phyloP scores from a whole-genome alignment of 2,797 vertebrate genomes.

The Cryptoblepharus egeriae region DNA sequence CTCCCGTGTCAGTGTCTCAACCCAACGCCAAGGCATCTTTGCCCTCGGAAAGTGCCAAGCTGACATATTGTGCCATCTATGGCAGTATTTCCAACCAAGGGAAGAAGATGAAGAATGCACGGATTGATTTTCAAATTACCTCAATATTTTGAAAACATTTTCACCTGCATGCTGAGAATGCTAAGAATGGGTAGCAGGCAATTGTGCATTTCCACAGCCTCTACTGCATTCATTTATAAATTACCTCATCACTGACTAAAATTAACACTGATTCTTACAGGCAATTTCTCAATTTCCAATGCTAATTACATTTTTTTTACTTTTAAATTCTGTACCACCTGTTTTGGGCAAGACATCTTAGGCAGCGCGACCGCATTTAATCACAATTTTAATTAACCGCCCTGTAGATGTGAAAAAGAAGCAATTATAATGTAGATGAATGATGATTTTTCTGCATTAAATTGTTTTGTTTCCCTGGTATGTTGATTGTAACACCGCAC shows the following conservation, averaged over 20 bases:
- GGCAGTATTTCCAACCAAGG: constrained; percentile 68
- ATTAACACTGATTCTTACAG: constrained; percentile 99
- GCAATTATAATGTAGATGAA: constrained; percentile 99
- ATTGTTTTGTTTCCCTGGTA: constrained; percentile 99
- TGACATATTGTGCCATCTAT: constrained; percentile 70
- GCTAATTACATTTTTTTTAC: constrained; percentile 99
- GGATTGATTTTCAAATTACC: constrained; percentile 88
- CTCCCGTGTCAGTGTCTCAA: constrained; percentile 51
- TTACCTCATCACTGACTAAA: constrained; percentile 99
- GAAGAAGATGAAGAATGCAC: constrained; percentile 78
- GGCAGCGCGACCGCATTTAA: constrained; percentile 98
- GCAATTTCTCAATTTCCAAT: constrained; percentile 99
- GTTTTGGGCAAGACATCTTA: constrained; percentile 99
- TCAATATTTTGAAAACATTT: constrained; percentile 97
- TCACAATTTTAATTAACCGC: constrained; percentile 99
- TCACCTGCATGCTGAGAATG: constrained; percentile 93
- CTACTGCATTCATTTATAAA: constrained; percentile 95
- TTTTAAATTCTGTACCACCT: constrained; percentile 99
- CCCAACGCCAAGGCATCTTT: background rate
- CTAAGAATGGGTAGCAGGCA: constrained; percentile 84
- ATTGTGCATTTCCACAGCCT: constrained; percentile 90
- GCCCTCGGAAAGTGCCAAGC: constrained; percentile 62
- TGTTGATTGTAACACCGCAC: constrained; percentile 96
- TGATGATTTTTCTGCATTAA: constrained; percentile 99
- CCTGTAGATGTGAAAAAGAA: constrained; percentile 99